phyloP scores from a whole-genome alignment of 2,113 vertebrate species.

The Todiramphus chloris region DNA sequence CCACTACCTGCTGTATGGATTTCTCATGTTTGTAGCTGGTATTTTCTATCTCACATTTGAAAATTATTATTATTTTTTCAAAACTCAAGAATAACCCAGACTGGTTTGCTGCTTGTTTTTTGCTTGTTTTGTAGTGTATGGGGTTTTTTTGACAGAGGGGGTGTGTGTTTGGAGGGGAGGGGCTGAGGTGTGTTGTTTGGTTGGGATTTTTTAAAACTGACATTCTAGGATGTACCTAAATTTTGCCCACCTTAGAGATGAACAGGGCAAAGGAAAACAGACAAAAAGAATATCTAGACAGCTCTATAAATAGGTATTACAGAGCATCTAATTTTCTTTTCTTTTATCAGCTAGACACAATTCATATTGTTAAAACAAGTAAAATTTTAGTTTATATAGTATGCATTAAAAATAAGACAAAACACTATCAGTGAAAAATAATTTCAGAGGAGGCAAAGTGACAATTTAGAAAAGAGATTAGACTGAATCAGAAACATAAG shows the following conservation, averaged over 20 bases:
- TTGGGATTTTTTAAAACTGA: not conserved
- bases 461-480: not conserved
- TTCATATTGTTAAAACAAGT: not conserved
- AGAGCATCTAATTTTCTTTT: not conserved
- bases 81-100: not conserved
- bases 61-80: not conserved
- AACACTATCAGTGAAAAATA: not conserved
- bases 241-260: not conserved
- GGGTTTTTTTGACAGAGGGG: fast-evolving
- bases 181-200: not conserved
- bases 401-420: not conserved
- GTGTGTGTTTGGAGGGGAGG: not conserved
- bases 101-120: not conserved
- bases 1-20: not conserved
- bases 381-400: not conserved
- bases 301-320: not conserved
- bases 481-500: not conserved
- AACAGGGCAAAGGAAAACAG: not conserved
- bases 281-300: not conserved
- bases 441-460: not conserved
- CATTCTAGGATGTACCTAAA: not conserved
- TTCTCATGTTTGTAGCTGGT: not conserved
- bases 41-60: not conserved
- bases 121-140: not conserved
- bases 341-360: not conserved